phyloP scores from a whole-genome alignment of 2,888 invertebrate genomes.

The Meteorus colon region DNA sequence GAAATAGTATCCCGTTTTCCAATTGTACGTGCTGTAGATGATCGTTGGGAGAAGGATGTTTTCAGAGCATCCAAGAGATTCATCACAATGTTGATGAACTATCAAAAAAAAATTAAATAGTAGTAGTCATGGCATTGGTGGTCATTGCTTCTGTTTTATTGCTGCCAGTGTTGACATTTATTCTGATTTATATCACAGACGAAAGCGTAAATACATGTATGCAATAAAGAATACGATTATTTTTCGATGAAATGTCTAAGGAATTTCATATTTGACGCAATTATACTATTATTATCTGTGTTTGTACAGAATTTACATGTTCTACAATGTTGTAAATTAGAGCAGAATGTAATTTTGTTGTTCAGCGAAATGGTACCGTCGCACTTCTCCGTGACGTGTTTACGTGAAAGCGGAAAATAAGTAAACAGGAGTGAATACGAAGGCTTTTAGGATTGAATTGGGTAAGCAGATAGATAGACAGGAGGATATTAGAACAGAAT shows the following conservation, averaged over 20 bases:
- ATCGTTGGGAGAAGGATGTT: slow-evolving; percentile 94
- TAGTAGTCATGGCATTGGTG: background rate
- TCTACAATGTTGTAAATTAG: slow-evolving; percentile 8
- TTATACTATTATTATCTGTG: background rate
- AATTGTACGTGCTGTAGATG: slow-evolving; percentile 87
- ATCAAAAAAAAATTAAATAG: slow-evolving; percentile 57
- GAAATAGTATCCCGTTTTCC: slow-evolving; percentile 92
- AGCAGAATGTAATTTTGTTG: slow-evolving; percentile 23
- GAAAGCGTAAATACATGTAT: background rate
- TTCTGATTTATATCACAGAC: background rate
- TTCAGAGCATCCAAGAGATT: slow-evolving; percentile 93
- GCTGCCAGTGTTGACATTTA: background rate
- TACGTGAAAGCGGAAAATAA: slow-evolving; percentile 22
- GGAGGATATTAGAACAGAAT: background rate
- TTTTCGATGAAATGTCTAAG: background rate
- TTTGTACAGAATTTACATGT: background rate
- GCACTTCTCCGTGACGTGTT: slow-evolving; percentile 18
- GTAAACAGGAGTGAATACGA: background rate
- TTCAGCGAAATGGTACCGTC: background rate
- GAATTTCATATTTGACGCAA: background rate
- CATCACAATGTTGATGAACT: slow-evolving; percentile 95
- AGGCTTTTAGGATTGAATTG: background rate
- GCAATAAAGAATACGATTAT: slow-evolving; percentile 9
- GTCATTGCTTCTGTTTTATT: background rate
- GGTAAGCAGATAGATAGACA: background rate